A percentile compares a stretch with the other conserved stretches of the same genome.
These are phyloP conservation scores for Lutjanus argentimaculatus DNA, from an alignment of 2,797 vertebrate genomes.

Conservation along the genomic window DNA sequence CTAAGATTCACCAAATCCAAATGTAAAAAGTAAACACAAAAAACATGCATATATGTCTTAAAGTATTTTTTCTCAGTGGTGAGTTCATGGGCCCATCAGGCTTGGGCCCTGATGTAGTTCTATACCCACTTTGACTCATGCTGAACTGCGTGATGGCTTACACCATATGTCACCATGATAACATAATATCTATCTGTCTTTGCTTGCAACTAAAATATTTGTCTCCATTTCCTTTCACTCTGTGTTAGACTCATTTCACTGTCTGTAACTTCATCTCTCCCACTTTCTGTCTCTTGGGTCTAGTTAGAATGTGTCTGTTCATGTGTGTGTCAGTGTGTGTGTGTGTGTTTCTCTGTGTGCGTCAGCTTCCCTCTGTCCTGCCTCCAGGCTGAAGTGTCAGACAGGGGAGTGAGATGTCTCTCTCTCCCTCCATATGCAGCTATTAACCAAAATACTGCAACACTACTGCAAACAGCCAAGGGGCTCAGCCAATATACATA, in stretches of 20 bases:
- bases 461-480: conserved; percentile 34
- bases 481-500: not conserved
- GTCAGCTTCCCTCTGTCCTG: conserved; percentile 54
- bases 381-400: conserved; percentile 72
- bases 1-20: not conserved
- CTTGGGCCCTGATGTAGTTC: not conserved
- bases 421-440: conserved; percentile 38
- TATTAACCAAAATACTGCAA: conserved; percentile 57
- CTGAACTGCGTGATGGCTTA: not conserved
- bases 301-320: conserved; percentile 47
- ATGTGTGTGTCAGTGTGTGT: conserved; percentile 27
- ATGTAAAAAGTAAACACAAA: not conserved
- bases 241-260: conserved; percentile 44
- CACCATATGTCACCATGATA: conserved; percentile 4
- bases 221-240: conserved; percentile 43
- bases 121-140: not conserved
- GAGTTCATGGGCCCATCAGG: not conserved
- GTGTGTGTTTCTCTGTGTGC: conserved; percentile 17
- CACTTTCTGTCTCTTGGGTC: conserved; percentile 52
- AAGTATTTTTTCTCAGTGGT: not conserved
- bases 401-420: conserved; percentile 68
- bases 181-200: conserved; percentile 30
- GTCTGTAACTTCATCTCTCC: conserved; percentile 54
- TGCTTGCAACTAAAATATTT: conserved; percentile 39
- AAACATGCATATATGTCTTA: not conserved